phyloP scores from a whole-genome alignment of 2,888 invertebrate genomes.

The Lithophane ornitopus region DNA sequence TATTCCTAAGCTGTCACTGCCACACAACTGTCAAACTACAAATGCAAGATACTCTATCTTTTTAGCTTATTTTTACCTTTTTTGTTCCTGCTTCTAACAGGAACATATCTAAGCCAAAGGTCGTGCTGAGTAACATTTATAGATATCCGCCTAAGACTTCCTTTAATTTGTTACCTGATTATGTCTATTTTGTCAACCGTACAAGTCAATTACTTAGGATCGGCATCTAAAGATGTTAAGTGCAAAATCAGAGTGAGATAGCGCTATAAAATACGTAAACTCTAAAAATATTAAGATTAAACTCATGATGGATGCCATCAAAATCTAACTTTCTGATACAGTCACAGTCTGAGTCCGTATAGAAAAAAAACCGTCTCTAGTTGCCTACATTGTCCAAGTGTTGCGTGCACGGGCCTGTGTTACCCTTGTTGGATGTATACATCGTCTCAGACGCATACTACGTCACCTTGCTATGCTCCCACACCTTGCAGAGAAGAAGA shows the following conservation, averaged over 20 bases:
- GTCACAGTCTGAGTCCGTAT: background rate
- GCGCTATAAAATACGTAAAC: background rate
- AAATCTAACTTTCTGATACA: background rate
- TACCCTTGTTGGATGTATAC: background rate
- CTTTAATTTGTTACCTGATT: background rate
- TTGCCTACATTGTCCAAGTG: background rate
- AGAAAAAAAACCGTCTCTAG: background rate
- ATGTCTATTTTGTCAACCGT: constrained; percentile 1
- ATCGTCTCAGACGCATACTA: background rate
- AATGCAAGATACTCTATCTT: background rate
- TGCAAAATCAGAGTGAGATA: constrained; percentile 18
- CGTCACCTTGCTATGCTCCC: background rate
- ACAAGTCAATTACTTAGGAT: constrained; percentile 30
- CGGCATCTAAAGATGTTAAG: background rate
- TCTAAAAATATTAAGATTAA: background rate
- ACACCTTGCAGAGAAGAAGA: background rate
- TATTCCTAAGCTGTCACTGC: background rate
- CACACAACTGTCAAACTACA: background rate
- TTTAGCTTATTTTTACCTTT: too few relatives aligned
- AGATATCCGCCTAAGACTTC: background rate
- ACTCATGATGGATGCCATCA: background rate
- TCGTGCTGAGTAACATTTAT: background rate
- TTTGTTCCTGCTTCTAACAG: background rate
- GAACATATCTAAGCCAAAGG: background rate
- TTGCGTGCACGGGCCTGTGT: background rate